Conservation (phyloP, 2,888 invertebrate species). For the Eupeodes luniger region DNA sequence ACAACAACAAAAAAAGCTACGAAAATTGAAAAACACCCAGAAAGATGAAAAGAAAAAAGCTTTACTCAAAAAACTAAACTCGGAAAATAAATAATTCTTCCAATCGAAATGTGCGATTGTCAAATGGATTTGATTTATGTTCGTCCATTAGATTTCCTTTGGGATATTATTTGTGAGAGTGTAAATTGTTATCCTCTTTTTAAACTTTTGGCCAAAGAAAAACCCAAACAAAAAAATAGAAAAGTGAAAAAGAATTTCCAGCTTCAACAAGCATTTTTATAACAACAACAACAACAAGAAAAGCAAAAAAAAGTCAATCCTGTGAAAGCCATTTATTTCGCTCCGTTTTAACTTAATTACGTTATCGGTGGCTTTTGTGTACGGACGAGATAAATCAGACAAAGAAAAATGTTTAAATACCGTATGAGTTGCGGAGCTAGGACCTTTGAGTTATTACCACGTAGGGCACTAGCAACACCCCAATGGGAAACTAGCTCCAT, state of each 20-base stretch:
- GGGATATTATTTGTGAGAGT: constrained; percentile 55
- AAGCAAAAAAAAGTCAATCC: constrained; percentile 22
- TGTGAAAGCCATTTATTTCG: constrained; percentile 54
- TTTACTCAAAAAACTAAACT: constrained; percentile 1
- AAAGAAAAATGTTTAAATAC: constrained; percentile 66
- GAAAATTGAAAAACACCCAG: no score
- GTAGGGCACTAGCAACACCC: constrained; percentile 9
- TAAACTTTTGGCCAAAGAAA: constrained; percentile 14
- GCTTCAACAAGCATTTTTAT: not conserved
- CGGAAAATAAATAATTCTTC: constrained; percentile 50
- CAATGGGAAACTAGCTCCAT: constrained; percentile 51
- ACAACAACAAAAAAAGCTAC: not conserved
- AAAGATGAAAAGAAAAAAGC: constrained; percentile 3
- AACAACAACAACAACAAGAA: not conserved
- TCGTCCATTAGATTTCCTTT: constrained; percentile 69
- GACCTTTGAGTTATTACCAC: constrained; percentile 59
- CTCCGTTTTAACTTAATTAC: constrained; percentile 61
- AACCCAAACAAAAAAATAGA: not conserved
- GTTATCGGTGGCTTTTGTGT: constrained; percentile 55
- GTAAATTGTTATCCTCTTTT: constrained; percentile 52
- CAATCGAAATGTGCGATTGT: constrained; percentile 63
- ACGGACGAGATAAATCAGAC: constrained; percentile 53
- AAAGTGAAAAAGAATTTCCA: not conserved
- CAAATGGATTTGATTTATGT: constrained; percentile 69
- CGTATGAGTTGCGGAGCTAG: constrained; percentile 42